Base-by-base conservation (phyloP, 2,888 invertebrate species). In the Scaptomyza cyrtandrae region DNA sequence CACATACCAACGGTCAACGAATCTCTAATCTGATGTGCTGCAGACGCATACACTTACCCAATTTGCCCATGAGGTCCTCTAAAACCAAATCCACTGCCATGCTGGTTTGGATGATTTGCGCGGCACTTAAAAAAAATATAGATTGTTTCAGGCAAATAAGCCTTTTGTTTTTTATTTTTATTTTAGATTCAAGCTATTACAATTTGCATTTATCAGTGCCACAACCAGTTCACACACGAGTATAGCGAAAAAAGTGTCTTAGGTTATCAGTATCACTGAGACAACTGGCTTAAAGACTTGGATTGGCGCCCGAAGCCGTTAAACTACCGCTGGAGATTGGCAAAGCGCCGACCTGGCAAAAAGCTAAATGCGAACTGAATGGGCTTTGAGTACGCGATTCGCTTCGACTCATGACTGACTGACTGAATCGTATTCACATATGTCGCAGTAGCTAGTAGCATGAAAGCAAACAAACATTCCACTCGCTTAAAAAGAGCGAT, bases 1-100 rank as follows among this genome's bases (percentile, higher is more conserved):
- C 16, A 43, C 54, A 39, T 63, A 33, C 33, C 16, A 64, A 44
- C 64, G 37, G 29, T 37, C 16, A 44, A 7, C n/a, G 10, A 39
- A 59, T 58, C 49, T 59, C 13, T 37, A 71, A 78, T 56, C 80
- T 68, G 29, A 24, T 39, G 4, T 54, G 14, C 19, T 49, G 6
- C 16, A 27, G 4, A 13, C 13, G 6, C 3, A 16, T 6, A 70
- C 91, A 75, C 91, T 94, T 85, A 95, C 95, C 95, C 84, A 95
- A 92, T 90, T 94, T 94, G 83, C 94, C 94, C 95, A 95, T 95
- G 90, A 95, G 93, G 80, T 94, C 94, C 88, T 95, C 95, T 59
- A 95, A 89, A 31, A 94, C 94, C 86, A 93, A 93, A 92, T 94
- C 94, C 90, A 94, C 94, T 87, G 94, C 94, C 94, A 94, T 94